phyloP scores from a whole-genome alignment of 1,140 invertebrate genomes.

The Paracyclopina nana region DNA sequence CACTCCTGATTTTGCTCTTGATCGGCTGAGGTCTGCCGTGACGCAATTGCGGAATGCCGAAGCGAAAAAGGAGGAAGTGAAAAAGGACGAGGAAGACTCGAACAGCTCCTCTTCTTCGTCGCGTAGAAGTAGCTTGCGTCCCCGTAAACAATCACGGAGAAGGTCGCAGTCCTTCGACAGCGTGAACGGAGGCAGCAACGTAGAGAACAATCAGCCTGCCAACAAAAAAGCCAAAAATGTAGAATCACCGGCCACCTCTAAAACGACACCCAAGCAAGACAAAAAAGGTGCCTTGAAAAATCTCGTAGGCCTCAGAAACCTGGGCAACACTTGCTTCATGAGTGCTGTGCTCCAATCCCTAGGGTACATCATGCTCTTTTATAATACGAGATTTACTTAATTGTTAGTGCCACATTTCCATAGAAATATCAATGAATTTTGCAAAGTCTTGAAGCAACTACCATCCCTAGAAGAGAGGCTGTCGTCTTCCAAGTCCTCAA shows the following conservation, averaged over 20 bases:
- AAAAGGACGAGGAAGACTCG: constrained; percentile 15
- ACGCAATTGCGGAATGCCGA: constrained; percentile 20
- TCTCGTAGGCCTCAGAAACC: constrained; percentile 54
- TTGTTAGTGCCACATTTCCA: constrained; percentile 17
- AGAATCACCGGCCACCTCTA: neutral
- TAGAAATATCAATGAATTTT: constrained; percentile 61
- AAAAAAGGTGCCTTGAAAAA: constrained; percentile 27
- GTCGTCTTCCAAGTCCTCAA: constrained; percentile 1
- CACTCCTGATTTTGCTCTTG: constrained; percentile 37
- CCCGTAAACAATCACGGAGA: neutral
- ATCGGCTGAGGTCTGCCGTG: constrained; percentile 36
- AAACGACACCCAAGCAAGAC: neutral
- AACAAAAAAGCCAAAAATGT: constrained; percentile 2
- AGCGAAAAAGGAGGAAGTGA: neutral
- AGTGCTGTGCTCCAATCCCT: constrained; percentile 65
- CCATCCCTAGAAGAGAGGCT: constrained; percentile 43
- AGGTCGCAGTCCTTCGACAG: neutral
- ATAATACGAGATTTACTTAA: neutral
- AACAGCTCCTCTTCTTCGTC: neutral
- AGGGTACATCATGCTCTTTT: constrained; percentile 28
- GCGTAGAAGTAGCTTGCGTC: constrained; percentile 3
- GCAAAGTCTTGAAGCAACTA: constrained; percentile 54
- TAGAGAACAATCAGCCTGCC: neutral
- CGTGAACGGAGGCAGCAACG: neutral
- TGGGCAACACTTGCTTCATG: constrained; percentile 77